Percentiles rank a stretch among this genome's conserved stretches.
Evolutionary conservation across 2,113 vertebrate species (phyloP).

Genomic region (Paramisgurnus dabryanus): DNA sequence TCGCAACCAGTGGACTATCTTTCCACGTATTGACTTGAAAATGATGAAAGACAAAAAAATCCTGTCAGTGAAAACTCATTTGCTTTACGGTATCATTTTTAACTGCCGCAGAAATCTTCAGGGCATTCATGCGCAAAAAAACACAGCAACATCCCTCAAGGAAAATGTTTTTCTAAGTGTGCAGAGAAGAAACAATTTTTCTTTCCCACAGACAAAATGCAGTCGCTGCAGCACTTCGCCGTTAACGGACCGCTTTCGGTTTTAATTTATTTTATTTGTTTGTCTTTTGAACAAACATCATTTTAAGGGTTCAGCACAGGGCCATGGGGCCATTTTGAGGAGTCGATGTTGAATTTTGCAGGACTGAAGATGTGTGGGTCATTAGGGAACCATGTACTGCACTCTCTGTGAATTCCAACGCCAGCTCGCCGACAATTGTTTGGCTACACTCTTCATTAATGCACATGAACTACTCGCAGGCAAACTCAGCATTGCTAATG

Average conservation of each 20-base stretch:
- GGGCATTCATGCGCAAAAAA: slow-evolving; percentile 18
- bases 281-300: slow-evolving; percentile 7
- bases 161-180: slow-evolving; percentile 16
- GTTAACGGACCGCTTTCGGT: not conserved
- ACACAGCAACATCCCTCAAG: not conserved
- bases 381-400: slow-evolving; percentile 65
- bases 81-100: slow-evolving; percentile 63
- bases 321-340: slow-evolving; percentile 54
- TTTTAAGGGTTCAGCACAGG: slow-evolving; percentile 9
- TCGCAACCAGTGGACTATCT: slow-evolving; percentile 56
- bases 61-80: slow-evolving; percentile 58
- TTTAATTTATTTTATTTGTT: slow-evolving; percentile 2
- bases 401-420: slow-evolving; percentile 63
- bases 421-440: slow-evolving; percentile 61
- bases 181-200: not conserved
- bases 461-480: slow-evolving; percentile 68
- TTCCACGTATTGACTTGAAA: slow-evolving; percentile 46
- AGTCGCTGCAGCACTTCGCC: not conserved
- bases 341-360: slow-evolving; percentile 59
- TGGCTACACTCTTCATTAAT: slow-evolving; percentile 71
- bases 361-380: slow-evolving; percentile 61
- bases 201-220: not conserved
- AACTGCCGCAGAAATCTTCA: slow-evolving; percentile 31
- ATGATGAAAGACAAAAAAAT: slow-evolving; percentile 18
- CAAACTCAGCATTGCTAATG: slow-evolving; percentile 73